Percentiles rank a stretch among this genome's conserved stretches.
phyloP scores from a whole-genome alignment of 2,797 vertebrate species.

The Acestrorhynchus altus region DNA sequence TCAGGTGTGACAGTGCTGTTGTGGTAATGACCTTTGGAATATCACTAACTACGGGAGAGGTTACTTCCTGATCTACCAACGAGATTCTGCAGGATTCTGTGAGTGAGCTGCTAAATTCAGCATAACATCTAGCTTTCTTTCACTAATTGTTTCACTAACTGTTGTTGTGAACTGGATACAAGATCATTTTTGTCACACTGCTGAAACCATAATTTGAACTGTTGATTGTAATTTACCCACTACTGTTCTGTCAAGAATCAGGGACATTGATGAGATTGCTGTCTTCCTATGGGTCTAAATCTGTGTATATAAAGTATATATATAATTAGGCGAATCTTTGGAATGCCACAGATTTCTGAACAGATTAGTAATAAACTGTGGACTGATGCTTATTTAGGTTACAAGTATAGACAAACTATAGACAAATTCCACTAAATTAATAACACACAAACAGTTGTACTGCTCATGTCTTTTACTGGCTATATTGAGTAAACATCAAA shows the following conservation, averaged over 20 bases:
- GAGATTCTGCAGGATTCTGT: constrained; percentile 13
- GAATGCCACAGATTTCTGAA: too few relatives aligned
- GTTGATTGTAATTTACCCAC: not conserved
- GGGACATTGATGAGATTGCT: not conserved
- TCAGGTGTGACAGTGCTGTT: constrained; percentile 30
- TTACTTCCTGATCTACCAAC: constrained; percentile 41
- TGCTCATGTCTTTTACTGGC: too few relatives aligned
- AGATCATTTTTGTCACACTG: not conserved
- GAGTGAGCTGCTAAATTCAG: not conserved
- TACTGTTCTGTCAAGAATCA: not conserved
- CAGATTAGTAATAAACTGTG: too few relatives aligned
- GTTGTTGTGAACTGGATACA: not conserved
- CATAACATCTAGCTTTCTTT: not conserved
- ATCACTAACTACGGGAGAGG: constrained; percentile 33
- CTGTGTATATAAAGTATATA: too few relatives aligned
- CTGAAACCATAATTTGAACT: too few relatives aligned
- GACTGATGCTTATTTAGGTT: too few relatives aligned
- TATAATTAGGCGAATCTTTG: too few relatives aligned
- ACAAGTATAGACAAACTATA: too few relatives aligned
- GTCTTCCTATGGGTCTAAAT: not conserved
- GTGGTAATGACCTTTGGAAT: constrained; percentile 56
- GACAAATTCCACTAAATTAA: too few relatives aligned
- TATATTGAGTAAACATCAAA: too few relatives aligned
- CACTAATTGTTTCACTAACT: not conserved
- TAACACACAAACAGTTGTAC: too few relatives aligned